Evolutionary conservation across 2,113 vertebrate species (phyloP).

Genomic region (Monopterus albus): DNA sequence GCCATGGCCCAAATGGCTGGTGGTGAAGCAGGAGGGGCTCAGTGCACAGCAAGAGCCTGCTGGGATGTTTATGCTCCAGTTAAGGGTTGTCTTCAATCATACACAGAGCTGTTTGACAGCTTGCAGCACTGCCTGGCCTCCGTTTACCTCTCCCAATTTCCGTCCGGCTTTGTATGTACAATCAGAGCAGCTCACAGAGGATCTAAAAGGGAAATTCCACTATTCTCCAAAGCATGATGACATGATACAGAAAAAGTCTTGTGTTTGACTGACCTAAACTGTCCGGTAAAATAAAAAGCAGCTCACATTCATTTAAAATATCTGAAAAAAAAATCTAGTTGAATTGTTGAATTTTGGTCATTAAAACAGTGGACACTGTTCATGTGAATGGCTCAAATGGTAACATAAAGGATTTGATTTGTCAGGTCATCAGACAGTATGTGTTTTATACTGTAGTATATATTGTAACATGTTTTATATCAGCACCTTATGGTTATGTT

Average conservation of each 20-base stretch:
- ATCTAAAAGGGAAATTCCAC: slow-evolving; percentile 39
- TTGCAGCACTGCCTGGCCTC: slow-evolving; percentile 78
- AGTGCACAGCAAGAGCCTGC: slow-evolving; percentile 61
- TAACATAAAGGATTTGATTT: neutral
- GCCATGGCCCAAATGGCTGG: slow-evolving; percentile 53
- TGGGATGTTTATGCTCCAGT: slow-evolving; percentile 81
- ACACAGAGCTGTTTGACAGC: slow-evolving; percentile 82
- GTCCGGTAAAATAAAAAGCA: slow-evolving; percentile 6
- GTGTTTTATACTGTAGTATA: neutral
- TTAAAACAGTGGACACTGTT: neutral
- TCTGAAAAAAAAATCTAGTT: slow-evolving; percentile 12
- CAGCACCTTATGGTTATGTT: neutral
- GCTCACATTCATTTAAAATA: neutral
- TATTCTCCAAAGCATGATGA: slow-evolving; percentile 2
- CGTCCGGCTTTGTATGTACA: slow-evolving; percentile 76
- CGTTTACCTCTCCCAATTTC: slow-evolving; percentile 83
- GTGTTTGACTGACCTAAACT: slow-evolving; percentile 41
- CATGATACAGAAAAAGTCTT: slow-evolving; percentile 24
- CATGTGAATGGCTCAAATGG: no score
- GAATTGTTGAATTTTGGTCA: neutral
- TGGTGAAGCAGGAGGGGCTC: slow-evolving; percentile 53
- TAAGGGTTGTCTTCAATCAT: slow-evolving; percentile 84
- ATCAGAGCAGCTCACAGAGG: slow-evolving; percentile 69
- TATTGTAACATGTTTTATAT: neutral
- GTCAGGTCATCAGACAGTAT: no score